These are phyloP conservation scores for Agrotis ipsilon DNA, from an alignment of 2,888 invertebrate species.

Conservation along the genomic window DNA sequence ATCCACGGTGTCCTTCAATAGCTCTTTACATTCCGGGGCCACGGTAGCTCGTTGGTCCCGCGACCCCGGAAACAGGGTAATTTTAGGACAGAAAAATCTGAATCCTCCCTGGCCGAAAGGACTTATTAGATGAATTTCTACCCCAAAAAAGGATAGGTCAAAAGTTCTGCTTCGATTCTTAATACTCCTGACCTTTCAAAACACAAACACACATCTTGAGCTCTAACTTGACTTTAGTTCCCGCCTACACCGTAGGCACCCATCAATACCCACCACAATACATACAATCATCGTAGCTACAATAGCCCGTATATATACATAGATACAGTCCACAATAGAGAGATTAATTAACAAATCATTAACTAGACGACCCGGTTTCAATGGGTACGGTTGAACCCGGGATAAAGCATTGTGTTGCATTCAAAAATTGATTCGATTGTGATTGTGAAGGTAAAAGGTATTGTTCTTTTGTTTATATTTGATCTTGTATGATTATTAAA, in stretches of 20 bases:
- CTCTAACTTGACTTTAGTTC: too few species aligned
- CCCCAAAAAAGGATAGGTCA: too few species aligned
- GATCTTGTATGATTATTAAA: too few species aligned
- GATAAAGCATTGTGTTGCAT: constrained; percentile 30
- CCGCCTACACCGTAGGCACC: background rate
- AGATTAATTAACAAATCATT: constrained; percentile 63
- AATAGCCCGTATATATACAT: constrained; percentile 20
- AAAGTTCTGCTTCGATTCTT: too few species aligned
- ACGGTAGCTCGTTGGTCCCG: too few species aligned
- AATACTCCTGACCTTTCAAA: background rate
- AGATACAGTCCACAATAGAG: constrained; percentile 44
- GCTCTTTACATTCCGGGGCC: too few species aligned
- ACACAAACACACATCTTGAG: background rate
- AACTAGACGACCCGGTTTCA: constrained; percentile 38
- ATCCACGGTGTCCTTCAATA: too few species aligned
- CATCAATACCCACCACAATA: background rate
- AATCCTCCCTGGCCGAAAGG: too few species aligned
- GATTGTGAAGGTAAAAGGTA: constrained; percentile 3
- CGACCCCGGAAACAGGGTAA: too few species aligned
- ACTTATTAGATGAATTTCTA: too few species aligned
- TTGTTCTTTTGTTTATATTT: constrained; percentile 3
- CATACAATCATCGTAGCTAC: constrained; percentile 6
- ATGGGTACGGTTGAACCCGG: constrained; percentile 12
- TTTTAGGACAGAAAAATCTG: too few species aligned
- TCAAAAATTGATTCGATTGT: constrained; percentile 24